Evolutionary conservation across 1,140 invertebrate species (phyloP), one percentile per base, ranked within the genome.

Genomic region (Meteorus sp.): DNA sequence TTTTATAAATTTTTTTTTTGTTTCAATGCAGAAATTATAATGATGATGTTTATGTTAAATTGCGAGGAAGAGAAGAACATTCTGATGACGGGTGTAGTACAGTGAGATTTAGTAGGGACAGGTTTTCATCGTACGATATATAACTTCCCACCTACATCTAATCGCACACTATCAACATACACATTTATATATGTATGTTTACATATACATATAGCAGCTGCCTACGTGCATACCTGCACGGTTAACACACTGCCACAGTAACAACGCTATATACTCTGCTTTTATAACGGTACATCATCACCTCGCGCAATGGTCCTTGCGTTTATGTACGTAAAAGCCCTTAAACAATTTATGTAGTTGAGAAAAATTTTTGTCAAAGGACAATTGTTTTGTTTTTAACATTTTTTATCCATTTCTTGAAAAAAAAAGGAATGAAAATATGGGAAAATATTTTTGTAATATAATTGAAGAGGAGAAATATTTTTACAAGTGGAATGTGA

Each of bases 241-340:
- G 69, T 59, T 73, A 73, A 73, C 71, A 73, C 69, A 73, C 70
- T 73, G 71, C 71, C 71, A 72, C 63, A 67, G 58, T 59, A 60
- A 59, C 63, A 41, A 59, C 60, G 50, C 22, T 11, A n/a, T 23
- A n/a, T 60, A 45, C 59, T 59, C 61, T 62, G 67, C 68, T 63
- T 64, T n/a, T 45, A 56, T 73, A 73, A 73, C 70, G 71, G 70
- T 71, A 72, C 66, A 71, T 70, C 56, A 47, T n/a, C 47, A 31
- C 25, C 3, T 8, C 13, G n/a, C 15, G 35, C n/a, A n/a, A n/a
- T n/a, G n/a, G n/a, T n/a, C 13, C 33, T 35, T 35, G 33, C 13
- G 13, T 35, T 35, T 13, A 35, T 13, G 13, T 13, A 35, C 33
- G 9, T 35, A n/a, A 8, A 11, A 35, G 9, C 33, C 33, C 33